These are phyloP conservation scores for Podiceps cristatus DNA, from an alignment of 2,113 vertebrate species.

Conservation along the genomic window DNA sequence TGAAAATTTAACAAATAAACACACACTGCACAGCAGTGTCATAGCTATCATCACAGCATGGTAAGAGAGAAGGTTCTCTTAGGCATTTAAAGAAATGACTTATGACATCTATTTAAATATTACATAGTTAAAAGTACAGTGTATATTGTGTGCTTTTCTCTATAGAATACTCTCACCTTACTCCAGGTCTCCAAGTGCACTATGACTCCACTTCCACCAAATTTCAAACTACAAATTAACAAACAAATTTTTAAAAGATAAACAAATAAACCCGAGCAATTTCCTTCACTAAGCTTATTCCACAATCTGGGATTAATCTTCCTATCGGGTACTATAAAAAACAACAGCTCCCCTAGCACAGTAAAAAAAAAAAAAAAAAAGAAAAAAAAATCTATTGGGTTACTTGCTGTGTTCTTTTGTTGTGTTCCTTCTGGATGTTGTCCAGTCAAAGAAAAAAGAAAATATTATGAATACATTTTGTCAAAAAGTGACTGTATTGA, in stretches of 20 bases:
- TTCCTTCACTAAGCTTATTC: neutral
- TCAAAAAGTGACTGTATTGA: neutral
- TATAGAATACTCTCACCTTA: neutral
- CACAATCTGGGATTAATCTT: neutral
- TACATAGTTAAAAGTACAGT: neutral
- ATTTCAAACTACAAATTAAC: neutral
- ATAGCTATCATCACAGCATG: neutral
- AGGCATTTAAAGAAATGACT: neutral
- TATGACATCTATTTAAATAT: neutral
- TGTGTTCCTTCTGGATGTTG: neutral
- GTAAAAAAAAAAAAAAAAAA: neutral
- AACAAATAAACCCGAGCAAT: neutral
- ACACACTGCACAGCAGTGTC: neutral
- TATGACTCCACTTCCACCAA: neutral
- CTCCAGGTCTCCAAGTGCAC: neutral
- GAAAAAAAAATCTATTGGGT: neutral
- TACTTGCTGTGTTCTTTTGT: neutral
- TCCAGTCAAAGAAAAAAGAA: neutral
- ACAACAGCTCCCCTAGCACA: neutral
- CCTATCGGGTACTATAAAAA: neutral
- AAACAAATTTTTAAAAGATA: neutral
- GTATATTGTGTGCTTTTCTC: neutral
- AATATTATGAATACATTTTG: neutral
- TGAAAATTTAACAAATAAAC: neutral
- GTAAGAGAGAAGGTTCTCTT: neutral